phyloP scores from a whole-genome alignment of 23 tunicate species.

The Halocynthia roretzi region DNA sequence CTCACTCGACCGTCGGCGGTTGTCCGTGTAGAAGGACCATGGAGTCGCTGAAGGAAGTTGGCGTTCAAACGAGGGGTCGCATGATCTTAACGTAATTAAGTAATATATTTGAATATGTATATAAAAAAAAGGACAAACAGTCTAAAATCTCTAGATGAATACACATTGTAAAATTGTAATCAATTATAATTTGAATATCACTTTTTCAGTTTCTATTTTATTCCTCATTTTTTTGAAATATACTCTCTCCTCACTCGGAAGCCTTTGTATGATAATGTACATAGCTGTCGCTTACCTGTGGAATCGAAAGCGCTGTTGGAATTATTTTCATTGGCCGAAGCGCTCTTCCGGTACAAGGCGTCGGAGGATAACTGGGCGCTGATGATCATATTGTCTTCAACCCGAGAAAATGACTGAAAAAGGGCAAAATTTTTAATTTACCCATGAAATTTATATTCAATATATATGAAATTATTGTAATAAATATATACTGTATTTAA shows the following conservation, averaged over 20 bases:
- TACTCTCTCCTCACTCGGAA: neutral
- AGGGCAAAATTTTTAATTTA: too few species aligned
- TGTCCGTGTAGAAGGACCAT: too few species aligned
- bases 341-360: slow-evolving; percentile 7
- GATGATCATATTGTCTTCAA: neutral
- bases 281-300: neutral
- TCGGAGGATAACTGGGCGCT: neutral
- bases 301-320: slow-evolving; percentile 15
- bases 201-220: too few species aligned
- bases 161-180: too few species aligned
- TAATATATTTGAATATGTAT: neutral
- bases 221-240: too few species aligned
- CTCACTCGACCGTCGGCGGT: too few species aligned
- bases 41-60: too few species aligned
- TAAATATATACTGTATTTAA: too few species aligned
- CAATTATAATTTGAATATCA: too few species aligned
- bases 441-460: too few species aligned
- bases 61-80: too few species aligned
- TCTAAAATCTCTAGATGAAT: neutral
- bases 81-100: neutral
- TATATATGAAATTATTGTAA: too few species aligned
- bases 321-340: slow-evolving; percentile 22
- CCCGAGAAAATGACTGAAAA: neutral
- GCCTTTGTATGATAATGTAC: neutral
- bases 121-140: neutral